Evolutionary conservation across 2,113 vertebrate species (phyloP).

Genomic region (Struthio camelus): DNA sequence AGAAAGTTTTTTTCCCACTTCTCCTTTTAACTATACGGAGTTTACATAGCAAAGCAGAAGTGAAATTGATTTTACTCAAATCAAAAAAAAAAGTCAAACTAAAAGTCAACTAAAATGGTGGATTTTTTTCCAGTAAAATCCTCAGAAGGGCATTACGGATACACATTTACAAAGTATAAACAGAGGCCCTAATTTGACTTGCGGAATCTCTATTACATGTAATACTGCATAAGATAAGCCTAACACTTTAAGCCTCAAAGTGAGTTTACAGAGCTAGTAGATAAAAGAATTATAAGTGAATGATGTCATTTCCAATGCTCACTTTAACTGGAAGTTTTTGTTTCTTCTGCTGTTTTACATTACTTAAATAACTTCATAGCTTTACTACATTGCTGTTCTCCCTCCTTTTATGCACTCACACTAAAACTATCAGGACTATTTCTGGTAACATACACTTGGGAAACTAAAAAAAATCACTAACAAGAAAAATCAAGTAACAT

Average conservation of each 20-base stretch:
- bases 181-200: background rate
- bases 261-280: background rate
- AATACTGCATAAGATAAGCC: background rate
- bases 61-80: background rate
- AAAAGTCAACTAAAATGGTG: background rate
- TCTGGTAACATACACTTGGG: background rate
- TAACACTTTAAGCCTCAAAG: background rate
- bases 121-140: background rate
- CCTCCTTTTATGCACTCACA: background rate
- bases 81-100: background rate
- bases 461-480: background rate
- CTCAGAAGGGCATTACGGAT: background rate
- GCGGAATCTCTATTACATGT: background rate
- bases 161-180: background rate
- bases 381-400: background rate
- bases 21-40: background rate
- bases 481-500: background rate
- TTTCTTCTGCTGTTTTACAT: background rate
- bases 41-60: background rate
- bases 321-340: background rate
- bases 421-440: background rate
- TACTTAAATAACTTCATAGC: background rate
- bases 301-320: background rate
- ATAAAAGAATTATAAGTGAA: background rate
- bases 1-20: background rate